These are phyloP conservation scores for Proteles cristata DNA, from an alignment of 2,113 vertebrate genomes.

Conservation along the genomic window DNA sequence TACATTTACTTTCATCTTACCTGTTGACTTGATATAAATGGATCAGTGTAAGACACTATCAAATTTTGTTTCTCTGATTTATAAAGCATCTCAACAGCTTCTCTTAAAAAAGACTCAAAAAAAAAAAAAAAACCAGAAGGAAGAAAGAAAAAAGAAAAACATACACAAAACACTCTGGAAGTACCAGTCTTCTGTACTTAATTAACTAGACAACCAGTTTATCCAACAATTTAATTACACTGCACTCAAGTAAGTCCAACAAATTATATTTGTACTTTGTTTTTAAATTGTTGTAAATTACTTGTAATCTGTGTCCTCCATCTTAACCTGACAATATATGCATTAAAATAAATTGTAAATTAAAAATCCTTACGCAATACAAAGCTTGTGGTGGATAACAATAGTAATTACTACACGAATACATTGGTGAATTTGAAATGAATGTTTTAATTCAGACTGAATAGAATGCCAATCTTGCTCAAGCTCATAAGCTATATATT, in stretches of 20 bases:
- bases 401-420: not conserved
- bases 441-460: not conserved
- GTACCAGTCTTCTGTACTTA: not conserved
- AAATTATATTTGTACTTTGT: not conserved
- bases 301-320: not conserved
- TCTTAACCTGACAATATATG: not conserved
- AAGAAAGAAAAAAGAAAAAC: too few relatives aligned
- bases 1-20: not conserved
- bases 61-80: not conserved
- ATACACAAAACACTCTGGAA: not conserved
- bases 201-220: not conserved
- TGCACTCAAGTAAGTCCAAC: not conserved
- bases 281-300: not conserved
- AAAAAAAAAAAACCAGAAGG: not conserved
- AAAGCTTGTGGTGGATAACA: not conserved
- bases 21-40: not conserved
- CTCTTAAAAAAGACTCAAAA: not conserved
- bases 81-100: not conserved
- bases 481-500: not conserved
- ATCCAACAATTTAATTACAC: not conserved
- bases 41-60: not conserved
- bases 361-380: not conserved
- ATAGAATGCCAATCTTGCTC: not conserved
- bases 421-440: constrained; percentile 8
- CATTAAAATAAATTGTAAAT: not conserved